phyloP scores from a whole-genome alignment of 2,888 invertebrate genomes.

The Pegoplata infirma region DNA sequence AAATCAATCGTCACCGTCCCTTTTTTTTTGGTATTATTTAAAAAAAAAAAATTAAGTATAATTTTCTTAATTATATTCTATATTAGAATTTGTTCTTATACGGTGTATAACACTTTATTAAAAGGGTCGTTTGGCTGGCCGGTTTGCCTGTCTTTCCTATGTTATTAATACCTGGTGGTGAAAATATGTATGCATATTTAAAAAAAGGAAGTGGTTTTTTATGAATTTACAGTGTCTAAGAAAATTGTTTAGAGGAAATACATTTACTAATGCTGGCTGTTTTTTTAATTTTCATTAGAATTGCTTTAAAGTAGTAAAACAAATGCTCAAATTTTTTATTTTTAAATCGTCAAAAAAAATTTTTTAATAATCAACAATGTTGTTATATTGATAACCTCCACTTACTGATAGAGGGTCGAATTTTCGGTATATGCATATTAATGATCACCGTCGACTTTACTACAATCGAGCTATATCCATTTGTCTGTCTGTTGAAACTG shows the following conservation, averaged over 20 bases:
- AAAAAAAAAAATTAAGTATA: no score
- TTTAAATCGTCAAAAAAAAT: not conserved
- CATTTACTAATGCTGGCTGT: no score
- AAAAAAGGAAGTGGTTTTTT: not conserved
- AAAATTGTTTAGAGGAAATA: not conserved
- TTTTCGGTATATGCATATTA: no score
- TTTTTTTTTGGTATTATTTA: conserved; percentile 28
- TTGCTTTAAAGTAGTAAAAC: not conserved
- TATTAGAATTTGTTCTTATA: conserved; percentile 35
- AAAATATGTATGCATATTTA: not conserved
- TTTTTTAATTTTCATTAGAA: not conserved
- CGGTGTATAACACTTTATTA: conserved; percentile 44
- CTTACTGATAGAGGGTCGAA: no score
- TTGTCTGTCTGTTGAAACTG: no score
- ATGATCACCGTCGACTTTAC: no score
- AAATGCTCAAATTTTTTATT: not conserved
- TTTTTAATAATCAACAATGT: not conserved
- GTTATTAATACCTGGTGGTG: not conserved
- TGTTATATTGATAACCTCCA: not conserved
- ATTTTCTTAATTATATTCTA: conserved; percentile 58
- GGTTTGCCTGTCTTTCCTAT: not conserved
- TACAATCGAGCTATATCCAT: no score
- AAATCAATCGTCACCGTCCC: conserved; percentile 60
- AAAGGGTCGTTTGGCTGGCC: conserved; percentile 24
- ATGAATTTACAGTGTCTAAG: not conserved